These are phyloP conservation scores for Elephas maximus DNA, from an alignment of 2,113 vertebrate species.

Conservation along the genomic window DNA sequence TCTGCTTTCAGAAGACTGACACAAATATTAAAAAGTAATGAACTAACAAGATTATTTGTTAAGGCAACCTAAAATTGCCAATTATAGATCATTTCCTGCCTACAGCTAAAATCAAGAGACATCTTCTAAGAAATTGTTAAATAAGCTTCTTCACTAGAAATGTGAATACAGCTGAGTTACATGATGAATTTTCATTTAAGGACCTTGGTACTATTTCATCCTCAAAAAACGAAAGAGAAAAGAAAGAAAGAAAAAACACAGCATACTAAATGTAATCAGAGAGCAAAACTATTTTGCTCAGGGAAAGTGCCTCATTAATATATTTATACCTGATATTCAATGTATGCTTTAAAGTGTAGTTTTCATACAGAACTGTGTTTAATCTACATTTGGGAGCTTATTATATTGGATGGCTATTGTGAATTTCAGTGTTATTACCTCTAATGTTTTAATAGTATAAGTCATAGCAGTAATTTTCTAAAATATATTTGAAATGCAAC, in stretches of 20 bases:
- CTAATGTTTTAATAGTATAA: constrained; percentile 74
- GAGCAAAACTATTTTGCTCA: constrained; percentile 67
- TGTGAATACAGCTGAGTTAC: constrained; percentile 74
- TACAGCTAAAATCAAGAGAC: constrained; percentile 85
- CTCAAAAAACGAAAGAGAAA: constrained; percentile 48
- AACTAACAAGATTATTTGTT: constrained; percentile 91
- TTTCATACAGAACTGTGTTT: constrained; percentile 64
- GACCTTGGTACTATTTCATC: not conserved
- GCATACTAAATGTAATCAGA: constrained; percentile 55
- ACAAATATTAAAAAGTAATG: constrained; percentile 91
- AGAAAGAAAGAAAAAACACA: constrained; percentile 16
- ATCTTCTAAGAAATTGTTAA: constrained; percentile 85
- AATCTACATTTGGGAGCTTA: constrained; percentile 25
- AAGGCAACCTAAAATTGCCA: constrained; percentile 89
- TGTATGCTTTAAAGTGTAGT: constrained; percentile 45
- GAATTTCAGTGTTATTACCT: constrained; percentile 69
- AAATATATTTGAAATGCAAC: constrained; percentile 58
- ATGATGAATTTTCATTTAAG: constrained; percentile 78
- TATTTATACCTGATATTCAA: constrained; percentile 34
- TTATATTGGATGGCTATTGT: not conserved
- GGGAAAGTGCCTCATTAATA: constrained; percentile 45
- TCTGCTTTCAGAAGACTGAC: constrained; percentile 86
- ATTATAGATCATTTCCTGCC: constrained; percentile 89
- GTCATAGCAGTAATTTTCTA: not conserved
- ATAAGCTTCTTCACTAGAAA: constrained; percentile 84